phyloP scores from a whole-genome alignment of 2,113 vertebrate species.

The Origma solitaria region DNA sequence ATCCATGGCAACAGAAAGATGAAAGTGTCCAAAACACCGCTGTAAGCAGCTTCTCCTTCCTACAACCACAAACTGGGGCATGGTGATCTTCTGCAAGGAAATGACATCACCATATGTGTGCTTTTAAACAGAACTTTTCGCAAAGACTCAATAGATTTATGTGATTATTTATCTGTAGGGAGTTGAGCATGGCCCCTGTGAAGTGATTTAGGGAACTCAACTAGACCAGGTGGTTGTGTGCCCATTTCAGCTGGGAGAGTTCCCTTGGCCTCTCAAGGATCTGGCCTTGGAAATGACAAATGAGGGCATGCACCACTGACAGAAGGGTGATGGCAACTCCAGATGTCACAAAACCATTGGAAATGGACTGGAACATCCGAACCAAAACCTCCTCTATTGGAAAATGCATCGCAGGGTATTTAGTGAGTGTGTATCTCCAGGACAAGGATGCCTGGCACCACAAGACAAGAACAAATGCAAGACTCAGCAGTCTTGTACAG shows the following conservation, averaged over 20 bases:
- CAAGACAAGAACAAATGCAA: neutral
- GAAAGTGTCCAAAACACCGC: neutral
- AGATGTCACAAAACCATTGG: neutral
- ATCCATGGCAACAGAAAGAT: neutral
- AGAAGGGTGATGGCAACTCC: neutral
- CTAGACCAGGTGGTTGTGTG: neutral
- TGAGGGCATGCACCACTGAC: fast-evolving
- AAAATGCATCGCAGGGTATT: neutral
- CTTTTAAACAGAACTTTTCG: neutral
- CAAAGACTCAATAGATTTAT: neutral
- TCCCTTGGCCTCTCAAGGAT: neutral
- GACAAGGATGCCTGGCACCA: neutral
- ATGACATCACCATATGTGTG: neutral
- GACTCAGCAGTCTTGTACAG: neutral
- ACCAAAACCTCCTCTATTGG: neutral
- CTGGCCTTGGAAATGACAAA: neutral
- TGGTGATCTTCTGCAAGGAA: neutral
- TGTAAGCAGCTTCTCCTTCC: neutral
- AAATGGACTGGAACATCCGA: neutral
- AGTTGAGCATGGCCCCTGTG: neutral
- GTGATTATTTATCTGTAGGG: neutral
- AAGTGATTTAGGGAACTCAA: fast-evolving
- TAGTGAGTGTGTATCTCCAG: neutral
- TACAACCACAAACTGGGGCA: neutral
- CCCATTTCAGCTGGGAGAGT: neutral